phyloP scores from a whole-genome alignment of 2,797 vertebrate genomes.

The Schizothorax lantsangensis region DNA sequence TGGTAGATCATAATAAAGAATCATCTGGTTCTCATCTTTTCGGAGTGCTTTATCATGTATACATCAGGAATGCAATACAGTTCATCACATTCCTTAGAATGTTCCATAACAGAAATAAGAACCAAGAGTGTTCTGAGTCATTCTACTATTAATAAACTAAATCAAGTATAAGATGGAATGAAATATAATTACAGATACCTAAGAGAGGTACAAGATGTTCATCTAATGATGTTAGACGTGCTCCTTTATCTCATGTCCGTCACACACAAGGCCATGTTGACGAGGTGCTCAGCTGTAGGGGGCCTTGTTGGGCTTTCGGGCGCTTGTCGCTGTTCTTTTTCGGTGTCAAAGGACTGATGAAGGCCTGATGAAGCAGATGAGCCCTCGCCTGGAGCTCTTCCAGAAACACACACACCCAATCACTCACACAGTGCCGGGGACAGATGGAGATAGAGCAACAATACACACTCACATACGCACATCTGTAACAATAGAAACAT shows the following conservation, averaged over 20 bases:
- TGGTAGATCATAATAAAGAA: neutral
- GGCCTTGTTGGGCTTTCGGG: constrained; percentile 6
- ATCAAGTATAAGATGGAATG: neutral
- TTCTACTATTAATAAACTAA: neutral
- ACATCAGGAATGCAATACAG: neutral
- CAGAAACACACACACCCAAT: constrained; percentile 33
- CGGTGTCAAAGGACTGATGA: constrained; percentile 42
- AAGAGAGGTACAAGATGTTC: neutral
- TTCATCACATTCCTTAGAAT: neutral
- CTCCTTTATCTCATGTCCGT: constrained; percentile 14
- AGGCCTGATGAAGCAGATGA: constrained; percentile 52
- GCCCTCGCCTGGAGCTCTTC: constrained; percentile 39
- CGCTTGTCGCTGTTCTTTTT: constrained; percentile 41
- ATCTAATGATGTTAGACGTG: constrained; percentile 21
- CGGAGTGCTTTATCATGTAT: neutral
- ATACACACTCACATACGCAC: neutral
- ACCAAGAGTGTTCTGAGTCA: neutral
- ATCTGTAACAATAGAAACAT: constrained; percentile 30
- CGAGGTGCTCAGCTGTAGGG: constrained; percentile 38
- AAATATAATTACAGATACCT: neutral
- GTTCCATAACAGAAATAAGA: neutral
- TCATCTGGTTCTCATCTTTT: neutral
- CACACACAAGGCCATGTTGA: neutral
- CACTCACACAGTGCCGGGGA: constrained; percentile 24
- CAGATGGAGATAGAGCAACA: constrained; percentile 31